Conservation (phyloP, 2,888 invertebrate species). For the Argyresthia goedartella region DNA sequence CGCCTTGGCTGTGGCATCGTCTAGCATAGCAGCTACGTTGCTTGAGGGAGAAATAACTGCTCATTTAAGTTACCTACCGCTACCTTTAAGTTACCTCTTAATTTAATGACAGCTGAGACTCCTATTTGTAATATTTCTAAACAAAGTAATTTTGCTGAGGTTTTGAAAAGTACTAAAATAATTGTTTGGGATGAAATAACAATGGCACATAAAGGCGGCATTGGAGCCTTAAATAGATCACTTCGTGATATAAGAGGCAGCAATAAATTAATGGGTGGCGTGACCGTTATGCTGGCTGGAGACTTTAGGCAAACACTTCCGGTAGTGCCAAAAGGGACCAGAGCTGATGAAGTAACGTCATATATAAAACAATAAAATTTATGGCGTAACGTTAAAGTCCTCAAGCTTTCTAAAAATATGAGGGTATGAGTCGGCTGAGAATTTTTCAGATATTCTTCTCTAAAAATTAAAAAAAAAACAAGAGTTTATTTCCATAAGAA, state of each 20-base stretch:
- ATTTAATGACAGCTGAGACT: conserved; percentile 10
- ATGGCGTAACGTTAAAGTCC: too few relatives aligned
- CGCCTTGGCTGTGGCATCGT: neutral
- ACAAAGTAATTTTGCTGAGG: conserved; percentile 14
- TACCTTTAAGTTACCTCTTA: conserved; percentile 4
- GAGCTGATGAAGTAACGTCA: too few relatives aligned
- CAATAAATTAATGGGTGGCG: too few relatives aligned
- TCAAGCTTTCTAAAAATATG: too few relatives aligned
- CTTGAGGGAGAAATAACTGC: conserved; percentile 4
- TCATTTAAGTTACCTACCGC: too few relatives aligned
- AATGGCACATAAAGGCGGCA: conserved; percentile 16
- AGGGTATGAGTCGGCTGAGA: too few relatives aligned
- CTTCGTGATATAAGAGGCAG: conserved; percentile 16
- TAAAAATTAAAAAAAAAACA: too few relatives aligned
- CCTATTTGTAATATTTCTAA: conserved; percentile 14
- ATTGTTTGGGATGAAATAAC: conserved; percentile 16
- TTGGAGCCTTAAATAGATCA: conserved; percentile 17
- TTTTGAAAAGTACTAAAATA: conserved; percentile 13
- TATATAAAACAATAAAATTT: too few relatives aligned
- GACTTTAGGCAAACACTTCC: too few relatives aligned
- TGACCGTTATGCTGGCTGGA: too few relatives aligned
- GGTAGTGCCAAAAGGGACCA: conserved; percentile 12
- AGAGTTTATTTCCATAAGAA: conserved; percentile 14
- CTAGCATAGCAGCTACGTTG: conserved; percentile 3
- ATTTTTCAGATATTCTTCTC: too few relatives aligned